Base-by-base conservation (phyloP, 2,113 vertebrate genomes). In the Amphiprion ocellaris region DNA sequence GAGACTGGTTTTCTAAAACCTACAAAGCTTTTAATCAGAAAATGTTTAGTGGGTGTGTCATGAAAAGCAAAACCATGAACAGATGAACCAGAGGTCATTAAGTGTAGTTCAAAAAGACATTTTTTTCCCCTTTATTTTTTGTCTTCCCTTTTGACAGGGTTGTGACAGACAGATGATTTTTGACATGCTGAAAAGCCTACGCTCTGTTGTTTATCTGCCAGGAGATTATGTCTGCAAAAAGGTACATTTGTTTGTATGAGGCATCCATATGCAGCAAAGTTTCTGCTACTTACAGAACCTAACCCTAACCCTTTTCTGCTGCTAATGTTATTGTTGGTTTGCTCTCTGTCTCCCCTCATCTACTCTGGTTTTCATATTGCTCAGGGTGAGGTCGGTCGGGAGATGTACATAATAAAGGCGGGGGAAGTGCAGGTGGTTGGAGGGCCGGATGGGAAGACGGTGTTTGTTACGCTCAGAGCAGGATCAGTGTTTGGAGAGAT, bases 391-490 rank as follows among this genome's bases (percentile, higher is more conserved):
- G 98, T 99, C 0, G 98, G 98, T 56, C 95, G 97, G 0, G 98
- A 99, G 91, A 99, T 99, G 98, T 99, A 99, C 92, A 99, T 99
- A 64, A 99, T 99, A 80, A 98, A 99, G 87, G 97, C 96, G 0
- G 98, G 98, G 10, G 96, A 98, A 75, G 98, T 99, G 68, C 97
- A 97, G 85, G 98, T 99, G 71, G 92, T 99, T 53, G 98, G 98
- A 0, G 98, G 98, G 63, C 96, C 97, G 0, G 96, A 99, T 0
- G 96, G 96, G 58, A 97, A 94, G 89, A 95, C 97, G 0, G 95
- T 99, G 24, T 96, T 99, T 75, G 98, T 98, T 89, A 97, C 95
- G 0, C 96, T 99, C 41, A 96, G 95, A 92, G 94, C 96, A 0
- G 98, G 98, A 16, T 98, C 97, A 0, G 97, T 99, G 61, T 99